Conservation (phyloP, 2,888 invertebrate species). For the Himalopsyche japonica region DNA sequence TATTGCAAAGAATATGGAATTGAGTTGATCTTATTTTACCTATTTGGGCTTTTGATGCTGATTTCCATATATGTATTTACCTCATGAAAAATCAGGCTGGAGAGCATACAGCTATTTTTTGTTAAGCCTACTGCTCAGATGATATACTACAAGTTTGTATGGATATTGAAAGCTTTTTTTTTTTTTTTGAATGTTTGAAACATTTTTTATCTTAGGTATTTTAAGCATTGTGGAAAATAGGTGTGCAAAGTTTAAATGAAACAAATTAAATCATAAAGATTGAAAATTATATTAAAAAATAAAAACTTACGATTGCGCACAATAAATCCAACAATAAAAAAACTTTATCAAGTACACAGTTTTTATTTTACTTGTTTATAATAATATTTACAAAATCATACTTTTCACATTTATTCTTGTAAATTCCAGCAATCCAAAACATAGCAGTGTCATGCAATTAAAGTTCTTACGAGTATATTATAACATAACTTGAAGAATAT, state of each 20-base stretch:
- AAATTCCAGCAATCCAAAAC: slow-evolving; percentile 34
- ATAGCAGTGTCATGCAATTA: slow-evolving; percentile 29
- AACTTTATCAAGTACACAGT: slow-evolving; percentile 22
- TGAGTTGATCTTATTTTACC: too few relatives aligned
- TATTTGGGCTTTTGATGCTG: too few relatives aligned
- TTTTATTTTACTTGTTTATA: slow-evolving; percentile 25
- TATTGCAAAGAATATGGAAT: too few relatives aligned
- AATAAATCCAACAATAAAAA: slow-evolving; percentile 8
- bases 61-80: too few relatives aligned
- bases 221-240: neutral
- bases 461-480: slow-evolving; percentile 19
- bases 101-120: too few relatives aligned
- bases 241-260: neutral
- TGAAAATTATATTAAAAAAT: neutral
- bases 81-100: too few relatives aligned
- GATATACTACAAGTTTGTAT: too few relatives aligned
- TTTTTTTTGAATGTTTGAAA: too few relatives aligned
- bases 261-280: neutral
- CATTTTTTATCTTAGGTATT: too few relatives aligned
- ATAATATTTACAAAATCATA: slow-evolving; percentile 35
- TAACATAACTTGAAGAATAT: slow-evolving; percentile 12
- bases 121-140: too few relatives aligned
- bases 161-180: too few relatives aligned
- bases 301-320: neutral
- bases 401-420: slow-evolving; percentile 27